Evolutionary conservation across 2,888 invertebrate genomes (phyloP).

Genomic region (Synanthedon vespiformis): DNA sequence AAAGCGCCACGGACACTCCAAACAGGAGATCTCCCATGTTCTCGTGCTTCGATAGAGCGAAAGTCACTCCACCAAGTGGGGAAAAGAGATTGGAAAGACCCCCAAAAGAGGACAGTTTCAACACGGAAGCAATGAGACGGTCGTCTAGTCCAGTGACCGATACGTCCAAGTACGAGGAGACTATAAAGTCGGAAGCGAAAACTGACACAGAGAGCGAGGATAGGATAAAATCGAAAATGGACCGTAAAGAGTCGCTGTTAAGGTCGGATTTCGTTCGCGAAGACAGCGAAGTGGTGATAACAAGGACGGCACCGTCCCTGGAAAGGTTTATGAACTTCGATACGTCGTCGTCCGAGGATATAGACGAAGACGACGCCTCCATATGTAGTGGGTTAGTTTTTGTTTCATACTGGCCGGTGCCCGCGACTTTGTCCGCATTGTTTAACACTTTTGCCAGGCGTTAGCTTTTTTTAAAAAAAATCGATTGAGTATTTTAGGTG

Average conservation of each 20-base stretch:
- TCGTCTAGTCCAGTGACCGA: slow-evolving; percentile 41
- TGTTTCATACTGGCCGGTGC: too few species aligned
- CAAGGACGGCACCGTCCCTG: slow-evolving; percentile 54
- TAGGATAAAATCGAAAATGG: slow-evolving; percentile 8
- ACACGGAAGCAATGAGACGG: slow-evolving; percentile 35
- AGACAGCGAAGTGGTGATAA: slow-evolving; percentile 45
- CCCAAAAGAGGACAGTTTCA: slow-evolving; percentile 35
- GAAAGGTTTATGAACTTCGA: slow-evolving; percentile 37
- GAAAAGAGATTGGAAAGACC: slow-evolving; percentile 20
- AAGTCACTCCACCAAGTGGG: slow-evolving; percentile 14
- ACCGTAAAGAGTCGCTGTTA: background rate
- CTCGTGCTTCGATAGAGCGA: slow-evolving; percentile 41
- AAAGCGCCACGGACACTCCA: slow-evolving; percentile 42
- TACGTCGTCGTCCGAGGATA: slow-evolving; percentile 38
- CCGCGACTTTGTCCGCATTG: too few species aligned
- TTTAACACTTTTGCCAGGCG: too few species aligned
- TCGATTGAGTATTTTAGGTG: too few species aligned
- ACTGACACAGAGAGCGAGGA: slow-evolving; percentile 54
- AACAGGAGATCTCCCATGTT: slow-evolving; percentile 30
- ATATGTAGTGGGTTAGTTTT: background rate
- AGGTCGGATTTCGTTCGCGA: slow-evolving; percentile 33
- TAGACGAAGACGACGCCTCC: background rate
- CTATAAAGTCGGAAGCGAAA: slow-evolving; percentile 37
- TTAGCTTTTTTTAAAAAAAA: too few species aligned
- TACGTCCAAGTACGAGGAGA: slow-evolving; percentile 20